A percentile compares a stretch with the other conserved stretches of the same genome.
phyloP scores from a whole-genome alignment of 2,797 vertebrate species.

The Meriones psammophilus region DNA sequence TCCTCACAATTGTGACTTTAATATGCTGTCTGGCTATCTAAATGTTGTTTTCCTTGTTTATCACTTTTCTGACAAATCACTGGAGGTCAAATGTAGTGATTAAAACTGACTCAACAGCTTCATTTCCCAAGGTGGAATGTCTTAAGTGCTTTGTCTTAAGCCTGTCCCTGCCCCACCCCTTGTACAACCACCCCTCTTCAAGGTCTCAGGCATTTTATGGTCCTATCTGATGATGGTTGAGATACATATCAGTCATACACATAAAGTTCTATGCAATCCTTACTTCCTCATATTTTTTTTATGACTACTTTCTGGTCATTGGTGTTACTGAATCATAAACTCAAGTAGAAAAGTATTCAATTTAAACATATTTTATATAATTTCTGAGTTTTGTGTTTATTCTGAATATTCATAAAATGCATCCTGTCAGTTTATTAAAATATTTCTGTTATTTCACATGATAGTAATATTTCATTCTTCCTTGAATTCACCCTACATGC shows the following conservation, averaged over 20 bases:
- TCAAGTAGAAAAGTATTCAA: constrained; percentile 23
- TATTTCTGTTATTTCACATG: neutral
- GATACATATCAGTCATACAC: constrained; percentile 56
- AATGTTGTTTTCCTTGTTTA: neutral
- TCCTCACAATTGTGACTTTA: neutral
- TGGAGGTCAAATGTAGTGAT: neutral
- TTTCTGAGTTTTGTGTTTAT: neutral
- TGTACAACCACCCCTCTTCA: constrained; percentile 60
- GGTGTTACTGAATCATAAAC: constrained; percentile 80
- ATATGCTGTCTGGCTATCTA: neutral
- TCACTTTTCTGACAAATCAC: constrained; percentile 43
- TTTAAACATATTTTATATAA: constrained; percentile 47
- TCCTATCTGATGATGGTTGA: constrained; percentile 52
- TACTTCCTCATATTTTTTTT: constrained; percentile 81
- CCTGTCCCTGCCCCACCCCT: constrained; percentile 55
- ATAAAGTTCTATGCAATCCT: constrained; percentile 71
- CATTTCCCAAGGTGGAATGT: constrained; percentile 12
- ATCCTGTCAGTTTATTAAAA: neutral
- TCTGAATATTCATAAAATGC: constrained; percentile 40
- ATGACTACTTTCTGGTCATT: constrained; percentile 82
- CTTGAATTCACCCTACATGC: neutral
- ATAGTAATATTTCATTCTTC: neutral
- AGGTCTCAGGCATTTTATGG: constrained; percentile 79
- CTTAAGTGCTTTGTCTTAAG: neutral
- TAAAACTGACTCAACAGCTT: constrained; percentile 68